Evolutionary conservation across 2,113 vertebrate genomes (phyloP).

Genomic region (Atherinomorus stipes): DNA sequence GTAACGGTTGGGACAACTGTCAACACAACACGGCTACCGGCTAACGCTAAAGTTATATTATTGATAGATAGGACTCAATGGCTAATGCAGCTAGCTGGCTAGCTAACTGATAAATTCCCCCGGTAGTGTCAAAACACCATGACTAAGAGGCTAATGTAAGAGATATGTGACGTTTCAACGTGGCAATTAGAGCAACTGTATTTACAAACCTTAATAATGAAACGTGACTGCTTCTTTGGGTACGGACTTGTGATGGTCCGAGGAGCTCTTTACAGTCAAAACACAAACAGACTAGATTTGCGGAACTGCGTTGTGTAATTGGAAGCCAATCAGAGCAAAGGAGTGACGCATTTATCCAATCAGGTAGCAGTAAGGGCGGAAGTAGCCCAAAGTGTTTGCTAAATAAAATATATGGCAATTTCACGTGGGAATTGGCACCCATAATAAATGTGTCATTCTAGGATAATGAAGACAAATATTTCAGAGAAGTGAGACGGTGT

Average conservation of each 20-base stretch:
- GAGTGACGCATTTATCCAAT: conserved; percentile 34
- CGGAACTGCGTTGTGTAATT: conserved; percentile 60
- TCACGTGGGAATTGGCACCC: not conserved
- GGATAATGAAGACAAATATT: no score
- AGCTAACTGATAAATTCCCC: conserved; percentile 49
- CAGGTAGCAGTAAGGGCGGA: conserved; percentile 17
- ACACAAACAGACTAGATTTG: conserved; percentile 62
- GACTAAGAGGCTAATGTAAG: not conserved
- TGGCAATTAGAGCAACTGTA: not conserved
- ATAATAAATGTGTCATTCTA: no score
- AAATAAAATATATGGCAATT: not conserved
- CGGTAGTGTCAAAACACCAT: not conserved
- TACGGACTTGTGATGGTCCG: not conserved
- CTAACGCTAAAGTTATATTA: conserved; percentile 26
- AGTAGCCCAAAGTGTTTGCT: not conserved
- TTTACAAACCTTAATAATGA: conserved; percentile 40
- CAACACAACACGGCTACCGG: conserved; percentile 5
- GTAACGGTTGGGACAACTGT: conserved; percentile 24
- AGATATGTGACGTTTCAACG: not conserved
- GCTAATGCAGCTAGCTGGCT: conserved; percentile 58
- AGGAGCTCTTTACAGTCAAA: conserved; percentile 27
- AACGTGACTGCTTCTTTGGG: not conserved
- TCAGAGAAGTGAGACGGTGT: no score
- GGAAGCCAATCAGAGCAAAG: conserved; percentile 57
- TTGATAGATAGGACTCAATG: conserved; percentile 5